phyloP scores from a whole-genome alignment of 1,140 invertebrate genomes.

The Sitobion miscanthi region DNA sequence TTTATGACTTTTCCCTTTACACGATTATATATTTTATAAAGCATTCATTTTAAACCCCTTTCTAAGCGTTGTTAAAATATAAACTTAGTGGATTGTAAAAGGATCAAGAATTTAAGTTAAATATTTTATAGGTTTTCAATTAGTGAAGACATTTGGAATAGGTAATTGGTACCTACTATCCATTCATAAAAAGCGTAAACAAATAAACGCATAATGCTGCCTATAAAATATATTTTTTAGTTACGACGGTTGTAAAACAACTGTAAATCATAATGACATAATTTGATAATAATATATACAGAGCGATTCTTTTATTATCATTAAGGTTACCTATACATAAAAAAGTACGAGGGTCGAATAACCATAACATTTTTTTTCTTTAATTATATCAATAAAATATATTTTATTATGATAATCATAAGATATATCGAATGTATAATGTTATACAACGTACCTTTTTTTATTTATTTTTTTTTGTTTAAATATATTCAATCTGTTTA shows the following conservation, averaged over 20 bases:
- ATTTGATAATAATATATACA: neutral
- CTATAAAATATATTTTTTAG: neutral
- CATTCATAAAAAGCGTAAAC: neutral
- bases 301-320: neutral
- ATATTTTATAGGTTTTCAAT: constrained; percentile 14
- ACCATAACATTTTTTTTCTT: neutral
- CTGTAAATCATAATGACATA: constrained; percentile 11
- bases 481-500: too few relatives aligned
- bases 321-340: neutral
- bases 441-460: neutral
- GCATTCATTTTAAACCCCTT: neutral
- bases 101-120: constrained; percentile 3
- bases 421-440: neutral
- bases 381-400: neutral
- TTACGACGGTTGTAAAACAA: neutral
- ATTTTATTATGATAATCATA: neutral
- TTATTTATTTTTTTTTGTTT: too few relatives aligned
- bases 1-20: neutral
- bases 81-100: constrained; percentile 11
- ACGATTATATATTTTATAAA: constrained; percentile 13
- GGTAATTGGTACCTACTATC: neutral
- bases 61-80: neutral
- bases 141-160: neutral
- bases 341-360: neutral
- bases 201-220: neutral